phyloP scores from a whole-genome alignment of 35 echinoderm and acorn worm species.

The Eucidaris tribuloides region DNA sequence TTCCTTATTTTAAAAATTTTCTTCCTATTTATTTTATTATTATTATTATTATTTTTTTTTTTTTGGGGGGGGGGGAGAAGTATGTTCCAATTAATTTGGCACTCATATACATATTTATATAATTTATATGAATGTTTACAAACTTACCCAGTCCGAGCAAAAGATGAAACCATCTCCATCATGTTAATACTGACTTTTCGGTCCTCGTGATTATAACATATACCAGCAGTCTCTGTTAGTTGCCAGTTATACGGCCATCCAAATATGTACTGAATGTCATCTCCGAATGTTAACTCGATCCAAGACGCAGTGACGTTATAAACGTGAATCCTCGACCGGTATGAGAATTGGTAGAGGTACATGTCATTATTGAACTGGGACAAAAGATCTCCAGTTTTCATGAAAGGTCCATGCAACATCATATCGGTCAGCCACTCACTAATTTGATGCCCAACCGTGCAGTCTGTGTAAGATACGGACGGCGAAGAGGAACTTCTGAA shows the following conservation, averaged over 20 bases:
- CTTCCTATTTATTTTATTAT: neutral
- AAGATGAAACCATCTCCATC: conserved; percentile 20
- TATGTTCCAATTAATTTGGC: neutral
- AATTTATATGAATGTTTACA: neutral
- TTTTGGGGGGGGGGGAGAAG: neutral
- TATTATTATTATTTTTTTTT: neutral
- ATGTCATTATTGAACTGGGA: neutral
- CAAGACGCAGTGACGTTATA: neutral
- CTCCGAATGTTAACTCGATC: neutral
- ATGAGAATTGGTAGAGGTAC: neutral
- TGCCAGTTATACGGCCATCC: neutral
- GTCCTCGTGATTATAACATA: neutral
- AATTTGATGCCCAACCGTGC: conserved; percentile 4
- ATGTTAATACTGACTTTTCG: neutral
- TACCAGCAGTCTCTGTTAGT: neutral
- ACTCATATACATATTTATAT: neutral
- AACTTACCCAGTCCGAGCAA: conserved; percentile 13
- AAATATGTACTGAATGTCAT: neutral
- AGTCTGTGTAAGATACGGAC: neutral
- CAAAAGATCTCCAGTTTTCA: neutral
- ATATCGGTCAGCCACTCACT: neutral
- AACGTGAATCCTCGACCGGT: neutral
- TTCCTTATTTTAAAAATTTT: neutral
- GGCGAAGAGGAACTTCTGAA: neutral
- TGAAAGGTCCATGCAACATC: neutral